Conservation (phyloP, 2,797 vertebrate species). For the Poecilia gillii region DNA sequence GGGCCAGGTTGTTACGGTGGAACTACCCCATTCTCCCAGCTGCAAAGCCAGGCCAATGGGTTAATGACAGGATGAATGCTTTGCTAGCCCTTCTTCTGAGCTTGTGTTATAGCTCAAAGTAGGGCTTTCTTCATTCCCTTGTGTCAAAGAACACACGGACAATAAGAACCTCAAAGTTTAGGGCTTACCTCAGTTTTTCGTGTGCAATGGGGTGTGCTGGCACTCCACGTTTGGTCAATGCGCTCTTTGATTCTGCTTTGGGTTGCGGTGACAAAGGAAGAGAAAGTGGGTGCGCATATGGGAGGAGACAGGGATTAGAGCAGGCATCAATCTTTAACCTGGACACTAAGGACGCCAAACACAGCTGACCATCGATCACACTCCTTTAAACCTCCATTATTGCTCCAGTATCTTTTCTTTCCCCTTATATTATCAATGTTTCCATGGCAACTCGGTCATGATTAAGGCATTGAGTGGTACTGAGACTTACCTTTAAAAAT, state of each 20-base stretch:
- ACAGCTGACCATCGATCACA: conserved; percentile 53
- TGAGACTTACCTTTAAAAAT: conserved; percentile 33
- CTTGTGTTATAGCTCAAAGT: conserved; percentile 63
- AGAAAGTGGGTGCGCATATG: conserved; percentile 61
- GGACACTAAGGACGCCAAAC: conserved; percentile 52
- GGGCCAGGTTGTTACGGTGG: conserved; percentile 69
- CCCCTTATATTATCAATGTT: background rate
- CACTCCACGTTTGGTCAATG: conserved; percentile 69
- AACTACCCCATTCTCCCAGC: conserved; percentile 70
- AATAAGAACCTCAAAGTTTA: conserved; percentile 72
- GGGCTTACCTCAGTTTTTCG: conserved; percentile 72
- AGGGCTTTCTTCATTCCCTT: conserved; percentile 70
- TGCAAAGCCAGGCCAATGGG: conserved; percentile 64
- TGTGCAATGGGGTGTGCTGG: conserved; percentile 78
- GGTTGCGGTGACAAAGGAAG: conserved; percentile 55
- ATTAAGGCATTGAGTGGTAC: conserved; percentile 26
- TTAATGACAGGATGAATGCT: conserved; percentile 76
- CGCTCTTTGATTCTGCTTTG: conserved; percentile 69
- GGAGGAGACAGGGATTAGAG: conserved; percentile 67
- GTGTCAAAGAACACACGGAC: conserved; percentile 71
- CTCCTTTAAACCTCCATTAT: conserved; percentile 13
- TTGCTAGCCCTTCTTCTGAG: conserved; percentile 63
- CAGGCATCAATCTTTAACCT: conserved; percentile 75
- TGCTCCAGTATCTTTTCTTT: conserved; percentile 3
- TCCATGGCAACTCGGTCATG: conserved; percentile 2